Evolutionary conservation across 2,888 invertebrate species (phyloP), one percentile per base, ranked within the genome.

Genomic region (Hanleya hanleyi): DNA sequence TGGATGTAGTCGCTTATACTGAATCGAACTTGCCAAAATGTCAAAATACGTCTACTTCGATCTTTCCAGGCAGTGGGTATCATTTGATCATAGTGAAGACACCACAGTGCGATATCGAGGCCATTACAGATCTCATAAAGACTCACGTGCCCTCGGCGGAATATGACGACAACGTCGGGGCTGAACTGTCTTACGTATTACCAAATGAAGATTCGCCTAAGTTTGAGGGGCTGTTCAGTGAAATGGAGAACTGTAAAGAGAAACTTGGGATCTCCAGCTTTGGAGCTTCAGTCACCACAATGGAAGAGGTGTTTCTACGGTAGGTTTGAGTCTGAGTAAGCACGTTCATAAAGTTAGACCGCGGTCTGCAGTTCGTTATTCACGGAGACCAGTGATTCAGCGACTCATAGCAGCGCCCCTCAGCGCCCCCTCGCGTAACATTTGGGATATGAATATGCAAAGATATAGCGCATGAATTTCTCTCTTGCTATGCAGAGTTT

Each of bases 281-380:
- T 88, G 97, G 97, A 6, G 93, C 96, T 32, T 94, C 95, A 12
- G 94, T 96, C 26, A 96, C 96, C 0, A 95, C 96, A 0, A 92
- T 97, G 91, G 97, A 97, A 91, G 97, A 97, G 91, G 97, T 97
- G 9, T 90, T 90, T 73, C 78, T 90, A 12, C 88, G 86, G 90
- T 88, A 75, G 12, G 12, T 12, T 22, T 51, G 26, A n/a, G n/a
- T n/a, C n/a, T n/a, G n/a, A n/a, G n/a, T n/a, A n/a, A n/a, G n/a
- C n/a, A n/a, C n/a, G n/a, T n/a, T n/a, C n/a, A n/a, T n/a, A n/a
- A n/a, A n/a, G n/a, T n/a, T n/a, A n/a, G n/a, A n/a, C n/a, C n/a
- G n/a, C n/a, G n/a, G n/a, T n/a, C n/a, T n/a, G n/a, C n/a, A n/a
- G n/a, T n/a, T n/a, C n/a, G n/a, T n/a, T n/a, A n/a, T n/a, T n/a